A percentile compares a stretch with the other conserved stretches of the same genome.
Conservation (phyloP, 2,113 vertebrate species). For the Paradoxurus hermaphroditus region DNA sequence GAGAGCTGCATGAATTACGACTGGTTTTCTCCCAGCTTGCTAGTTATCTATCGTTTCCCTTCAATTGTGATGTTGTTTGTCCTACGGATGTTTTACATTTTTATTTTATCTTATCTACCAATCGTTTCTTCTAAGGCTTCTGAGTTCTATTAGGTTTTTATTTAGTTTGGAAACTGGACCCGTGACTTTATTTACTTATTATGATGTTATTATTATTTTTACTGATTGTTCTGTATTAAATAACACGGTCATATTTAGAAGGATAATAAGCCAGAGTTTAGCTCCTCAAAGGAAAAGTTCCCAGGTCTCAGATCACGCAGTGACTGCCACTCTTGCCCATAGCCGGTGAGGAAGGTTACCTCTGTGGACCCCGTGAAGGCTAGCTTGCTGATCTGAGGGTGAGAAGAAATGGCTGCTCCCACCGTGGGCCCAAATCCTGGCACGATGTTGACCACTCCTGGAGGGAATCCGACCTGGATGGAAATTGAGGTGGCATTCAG, state of each 20-base stretch:
- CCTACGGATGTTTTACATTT: not conserved
- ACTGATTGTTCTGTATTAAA: not conserved
- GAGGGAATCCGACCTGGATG: slow-evolving; percentile 92
- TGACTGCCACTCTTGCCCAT: fast-evolving
- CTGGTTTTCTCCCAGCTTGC: not conserved
- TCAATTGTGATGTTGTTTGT: not conserved
- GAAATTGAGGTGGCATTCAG: not conserved
- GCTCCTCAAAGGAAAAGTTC: not conserved
- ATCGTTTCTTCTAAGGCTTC: slow-evolving; percentile 10
- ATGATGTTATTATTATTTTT: not conserved
- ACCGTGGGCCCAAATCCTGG: slow-evolving; percentile 94
- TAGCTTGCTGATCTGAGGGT: slow-evolving; percentile 93
- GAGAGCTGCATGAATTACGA: not conserved
- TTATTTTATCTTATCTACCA: slow-evolving; percentile 12
- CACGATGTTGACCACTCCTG: slow-evolving; percentile 96
- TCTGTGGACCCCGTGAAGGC: slow-evolving; percentile 96
- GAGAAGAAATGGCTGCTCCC: slow-evolving; percentile 92
- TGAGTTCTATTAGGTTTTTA: not conserved
- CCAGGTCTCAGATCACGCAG: fast-evolving
- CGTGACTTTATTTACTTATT: not conserved
- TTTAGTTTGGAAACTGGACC: not conserved
- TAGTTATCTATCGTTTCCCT: not conserved
- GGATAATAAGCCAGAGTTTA: not conserved
- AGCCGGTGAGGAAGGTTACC: slow-evolving; percentile 74
- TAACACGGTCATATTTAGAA: not conserved